Percentiles rank a stretch among this genome's conserved stretches.
Conservation (phyloP, 2,888 invertebrate species). For the Empis livida region DNA sequence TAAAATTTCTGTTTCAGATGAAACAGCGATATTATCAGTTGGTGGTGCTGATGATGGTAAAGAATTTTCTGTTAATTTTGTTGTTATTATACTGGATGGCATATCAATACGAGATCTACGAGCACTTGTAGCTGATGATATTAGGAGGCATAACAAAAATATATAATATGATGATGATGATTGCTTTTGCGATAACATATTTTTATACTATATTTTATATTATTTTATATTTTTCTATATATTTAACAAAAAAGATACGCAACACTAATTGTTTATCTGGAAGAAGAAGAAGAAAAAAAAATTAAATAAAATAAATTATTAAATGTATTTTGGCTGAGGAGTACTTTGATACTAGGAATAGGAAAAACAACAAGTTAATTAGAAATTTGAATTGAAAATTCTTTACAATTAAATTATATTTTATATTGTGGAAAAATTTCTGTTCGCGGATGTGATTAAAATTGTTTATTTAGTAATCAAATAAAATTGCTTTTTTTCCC, state of each 20-base stretch:
- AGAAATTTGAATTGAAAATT: no score
- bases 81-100: conserved; percentile 10
- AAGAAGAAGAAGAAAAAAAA: conserved; percentile 2
- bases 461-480: no score
- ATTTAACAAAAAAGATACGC: conserved; percentile 9
- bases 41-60: background rate
- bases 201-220: conserved; percentile 10
- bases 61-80: background rate
- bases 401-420: no score
- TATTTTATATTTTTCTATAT: background rate
- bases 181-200: conserved; percentile 12
- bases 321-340: no score
- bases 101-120: conserved; percentile 29
- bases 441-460: no score
- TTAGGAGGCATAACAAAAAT: conserved; percentile 16
- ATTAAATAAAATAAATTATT: no score
- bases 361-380: no score
- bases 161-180: conserved; percentile 15
- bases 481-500: no score
- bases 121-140: conserved; percentile 19
- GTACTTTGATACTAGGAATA: no score
- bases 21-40: background rate
- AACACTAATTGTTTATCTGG: conserved; percentile 8
- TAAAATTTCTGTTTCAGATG: background rate
- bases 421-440: no score